Percentiles rank a stretch among this genome's conserved stretches.
Conservation (phyloP, 2,888 invertebrate species). For the Tenthredo livida region DNA sequence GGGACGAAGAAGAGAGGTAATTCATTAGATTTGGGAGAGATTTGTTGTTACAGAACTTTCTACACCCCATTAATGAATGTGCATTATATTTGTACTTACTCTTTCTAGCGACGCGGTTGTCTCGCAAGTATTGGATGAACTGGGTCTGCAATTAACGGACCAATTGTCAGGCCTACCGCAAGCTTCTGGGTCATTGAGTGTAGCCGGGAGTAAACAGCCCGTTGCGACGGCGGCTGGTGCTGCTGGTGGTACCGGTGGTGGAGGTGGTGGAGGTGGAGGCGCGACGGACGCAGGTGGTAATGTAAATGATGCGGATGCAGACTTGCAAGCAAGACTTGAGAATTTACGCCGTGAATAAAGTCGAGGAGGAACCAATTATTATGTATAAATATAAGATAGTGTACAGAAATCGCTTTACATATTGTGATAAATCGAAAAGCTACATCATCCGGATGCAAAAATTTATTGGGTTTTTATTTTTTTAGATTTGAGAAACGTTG, state of each 20-base stretch:
- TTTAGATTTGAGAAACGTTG: background rate
- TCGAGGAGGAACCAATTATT: background rate
- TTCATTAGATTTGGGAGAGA: background rate
- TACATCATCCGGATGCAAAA: background rate
- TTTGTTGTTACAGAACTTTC: background rate
- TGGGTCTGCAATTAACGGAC: constrained; percentile 96
- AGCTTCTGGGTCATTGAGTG: constrained; percentile 81
- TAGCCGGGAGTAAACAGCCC: constrained; percentile 83
- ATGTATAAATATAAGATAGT: constrained; percentile 53
- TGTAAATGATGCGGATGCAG: constrained; percentile 94
- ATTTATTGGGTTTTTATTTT: background rate
- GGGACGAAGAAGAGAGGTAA: constrained; percentile 97
- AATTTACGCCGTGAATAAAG: constrained; percentile 92
- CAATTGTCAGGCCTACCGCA: constrained; percentile 93
- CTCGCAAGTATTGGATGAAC: constrained; percentile 97
- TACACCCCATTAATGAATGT: background rate
- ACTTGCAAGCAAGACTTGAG: constrained; percentile 97
- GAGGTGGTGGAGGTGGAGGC: constrained; percentile 75
- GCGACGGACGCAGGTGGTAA: constrained; percentile 78
- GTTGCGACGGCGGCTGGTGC: constrained; percentile 81
- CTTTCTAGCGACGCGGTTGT: constrained; percentile 93
- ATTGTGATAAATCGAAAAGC: constrained; percentile 40
- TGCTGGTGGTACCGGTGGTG: constrained; percentile 74
- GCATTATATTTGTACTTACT: constrained; percentile 13
- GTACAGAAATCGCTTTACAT: constrained; percentile 46